phyloP scores from a whole-genome alignment of 2,113 vertebrate genomes.

The Scomber scombrus region DNA sequence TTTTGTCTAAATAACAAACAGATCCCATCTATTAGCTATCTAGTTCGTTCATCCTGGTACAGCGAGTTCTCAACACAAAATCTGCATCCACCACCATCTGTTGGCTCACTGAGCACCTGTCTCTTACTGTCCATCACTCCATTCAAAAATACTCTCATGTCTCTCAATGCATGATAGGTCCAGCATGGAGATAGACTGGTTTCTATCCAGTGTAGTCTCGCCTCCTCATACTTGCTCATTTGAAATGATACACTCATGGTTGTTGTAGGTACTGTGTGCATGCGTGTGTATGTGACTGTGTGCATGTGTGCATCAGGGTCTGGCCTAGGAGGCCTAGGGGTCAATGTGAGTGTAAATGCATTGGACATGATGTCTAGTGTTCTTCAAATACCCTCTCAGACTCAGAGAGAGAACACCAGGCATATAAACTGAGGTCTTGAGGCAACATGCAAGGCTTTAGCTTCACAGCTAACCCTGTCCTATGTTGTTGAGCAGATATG shows the following conservation, averaged over 20 bases:
- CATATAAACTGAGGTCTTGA: slow-evolving; percentile 35
- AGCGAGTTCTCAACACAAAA: not conserved
- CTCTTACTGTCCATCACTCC: not conserved
- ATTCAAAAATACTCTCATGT: not conserved
- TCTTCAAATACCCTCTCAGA: slow-evolving; percentile 71
- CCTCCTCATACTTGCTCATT: slow-evolving; percentile 9
- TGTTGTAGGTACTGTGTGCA: slow-evolving; percentile 24
- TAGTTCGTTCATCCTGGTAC: not conserved
- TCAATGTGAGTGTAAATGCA: slow-evolving; percentile 72
- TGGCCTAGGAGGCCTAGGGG: slow-evolving; percentile 62
- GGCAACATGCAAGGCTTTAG: slow-evolving; percentile 35
- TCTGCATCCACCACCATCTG: not conserved
- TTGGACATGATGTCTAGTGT: slow-evolving; percentile 68
- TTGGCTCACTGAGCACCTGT: too few relatives aligned
- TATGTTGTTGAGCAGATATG: slow-evolving; percentile 36
- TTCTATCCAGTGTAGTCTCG: not conserved
- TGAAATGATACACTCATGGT: slow-evolving; percentile 10
- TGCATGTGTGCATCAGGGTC: slow-evolving; percentile 50
- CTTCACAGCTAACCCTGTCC: slow-evolving; percentile 45
- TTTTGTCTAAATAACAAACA: not conserved
- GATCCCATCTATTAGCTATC: not conserved
- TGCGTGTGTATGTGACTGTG: slow-evolving; percentile 22
- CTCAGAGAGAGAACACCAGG: slow-evolving; percentile 65
- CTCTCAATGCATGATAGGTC: not conserved
- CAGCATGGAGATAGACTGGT: not conserved